Percentiles rank a stretch among this genome's conserved stretches.
These are phyloP conservation scores for Drosophila aff. DNA, from an alignment of 1,140 invertebrate genomes.

Conservation along the genomic window DNA sequence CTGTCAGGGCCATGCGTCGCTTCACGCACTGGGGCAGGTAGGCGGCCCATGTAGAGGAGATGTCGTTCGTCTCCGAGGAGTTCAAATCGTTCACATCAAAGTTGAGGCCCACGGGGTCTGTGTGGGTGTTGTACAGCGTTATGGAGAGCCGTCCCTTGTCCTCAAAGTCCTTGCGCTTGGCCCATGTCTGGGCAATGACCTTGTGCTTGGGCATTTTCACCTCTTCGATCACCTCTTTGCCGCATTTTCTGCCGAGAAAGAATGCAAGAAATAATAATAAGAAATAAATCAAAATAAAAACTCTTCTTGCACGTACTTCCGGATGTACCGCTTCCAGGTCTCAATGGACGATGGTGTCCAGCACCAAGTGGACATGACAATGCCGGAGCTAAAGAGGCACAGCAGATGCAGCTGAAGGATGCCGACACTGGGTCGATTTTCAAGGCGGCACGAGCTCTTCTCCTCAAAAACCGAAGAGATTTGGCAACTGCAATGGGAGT, in stretches of 20 bases:
- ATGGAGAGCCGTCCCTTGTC: conserved; percentile 93
- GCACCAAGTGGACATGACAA: conserved; percentile 96
- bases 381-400: conserved; percentile 92
- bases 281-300: not conserved
- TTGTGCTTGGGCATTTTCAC: conserved; percentile 94
- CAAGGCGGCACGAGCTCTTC: conserved; percentile 87
- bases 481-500: conserved; percentile 86
- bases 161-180: conserved; percentile 93
- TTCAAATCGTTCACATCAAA: conserved; percentile 90
- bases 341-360: conserved; percentile 94
- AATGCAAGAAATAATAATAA: not conserved
- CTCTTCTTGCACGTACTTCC: conserved; percentile 87
- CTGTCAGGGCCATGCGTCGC: conserved; percentile 91
- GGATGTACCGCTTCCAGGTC: conserved; percentile 93
- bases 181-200: conserved; percentile 95
- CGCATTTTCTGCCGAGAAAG: conserved; percentile 86
- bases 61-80: conserved; percentile 90
- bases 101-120: conserved; percentile 95
- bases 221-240: conserved; percentile 90
- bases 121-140: conserved; percentile 93
- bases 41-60: conserved; percentile 94
- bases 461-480: conserved; percentile 87
- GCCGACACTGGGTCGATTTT: conserved; percentile 91
- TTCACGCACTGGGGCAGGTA: conserved; percentile 94
- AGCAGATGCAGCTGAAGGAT: conserved; percentile 93